These are phyloP conservation scores for Pristionchus maxplancki DNA, from an alignment of 2,888 invertebrate genomes.

Conservation along the genomic window DNA sequence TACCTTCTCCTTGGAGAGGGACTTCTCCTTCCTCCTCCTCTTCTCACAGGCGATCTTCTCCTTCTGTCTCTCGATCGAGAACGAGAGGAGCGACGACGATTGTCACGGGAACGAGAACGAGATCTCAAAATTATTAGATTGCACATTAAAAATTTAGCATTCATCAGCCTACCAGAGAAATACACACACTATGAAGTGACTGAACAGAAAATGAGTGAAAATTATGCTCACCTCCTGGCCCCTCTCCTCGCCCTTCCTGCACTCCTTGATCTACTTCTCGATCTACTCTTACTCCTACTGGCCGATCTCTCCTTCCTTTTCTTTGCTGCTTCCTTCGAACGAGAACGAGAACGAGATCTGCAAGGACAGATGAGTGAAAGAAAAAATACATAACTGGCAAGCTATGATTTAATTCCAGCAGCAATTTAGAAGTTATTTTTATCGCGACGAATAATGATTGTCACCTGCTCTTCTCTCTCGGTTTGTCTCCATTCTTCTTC, in stretches of 20 bases:
- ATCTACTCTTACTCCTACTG: not conserved
- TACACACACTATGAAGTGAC: too few relatives aligned
- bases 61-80: not conserved
- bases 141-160: not conserved
- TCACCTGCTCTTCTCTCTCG: constrained; percentile 32
- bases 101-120: constrained; percentile 44
- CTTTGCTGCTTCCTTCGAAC: not conserved
- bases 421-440: too few relatives aligned
- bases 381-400: not conserved
- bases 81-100: constrained; percentile 18
- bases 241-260: constrained; percentile 40
- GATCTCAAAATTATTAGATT: constrained; percentile 37
- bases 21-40: constrained; percentile 18
- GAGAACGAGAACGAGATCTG: constrained; percentile 40
- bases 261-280: constrained; percentile 24
- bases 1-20: constrained; percentile 34
- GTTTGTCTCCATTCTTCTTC: constrained; percentile 10
- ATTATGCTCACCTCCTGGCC: constrained; percentile 27
- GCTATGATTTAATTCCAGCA: too few relatives aligned
- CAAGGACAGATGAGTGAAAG: not conserved
- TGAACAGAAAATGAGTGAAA: too few relatives aligned
- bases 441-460: too few relatives aligned
- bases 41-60: not conserved
- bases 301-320: constrained; percentile 4
- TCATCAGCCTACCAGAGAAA: not conserved